phyloP scores from a whole-genome alignment of 2,113 vertebrate species.

The Neoarius graeffei region DNA sequence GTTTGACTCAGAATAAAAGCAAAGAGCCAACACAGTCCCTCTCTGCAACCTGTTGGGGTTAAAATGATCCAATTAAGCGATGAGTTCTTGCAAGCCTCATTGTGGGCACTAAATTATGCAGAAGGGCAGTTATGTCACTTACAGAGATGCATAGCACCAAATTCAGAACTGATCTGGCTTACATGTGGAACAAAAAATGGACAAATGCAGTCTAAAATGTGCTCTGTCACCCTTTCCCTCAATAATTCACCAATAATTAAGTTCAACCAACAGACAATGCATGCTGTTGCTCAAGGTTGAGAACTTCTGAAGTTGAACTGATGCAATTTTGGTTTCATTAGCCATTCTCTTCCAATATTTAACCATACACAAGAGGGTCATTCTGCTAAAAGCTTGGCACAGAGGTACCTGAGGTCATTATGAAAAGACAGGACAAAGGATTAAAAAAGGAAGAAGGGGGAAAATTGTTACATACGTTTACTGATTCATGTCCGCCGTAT shows the following conservation, averaged over 20 bases:
- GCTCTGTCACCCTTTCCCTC: constrained; percentile 9
- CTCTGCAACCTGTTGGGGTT: constrained; percentile 17
- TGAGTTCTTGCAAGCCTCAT: constrained; percentile 55
- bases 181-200: constrained; percentile 30
- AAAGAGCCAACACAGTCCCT: background rate
- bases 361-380: background rate
- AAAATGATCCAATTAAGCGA: constrained; percentile 64
- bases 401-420: constrained; percentile 45
- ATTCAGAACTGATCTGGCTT: background rate
- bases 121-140: constrained; percentile 44
- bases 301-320: constrained; percentile 25
- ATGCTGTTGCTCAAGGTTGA: constrained; percentile 23
- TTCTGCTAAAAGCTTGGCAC: constrained; percentile 28
- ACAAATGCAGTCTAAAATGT: constrained; percentile 33
- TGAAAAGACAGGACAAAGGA: constrained; percentile 25
- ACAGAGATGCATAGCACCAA: constrained; percentile 50
- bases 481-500: constrained; percentile 88
- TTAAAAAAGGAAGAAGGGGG: background rate
- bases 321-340: constrained; percentile 45
- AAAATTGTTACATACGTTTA: constrained; percentile 54
- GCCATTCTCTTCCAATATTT: constrained; percentile 16
- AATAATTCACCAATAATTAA: constrained; percentile 49
- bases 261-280: constrained; percentile 33
- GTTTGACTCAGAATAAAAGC: constrained; percentile 36
- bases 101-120: constrained; percentile 63